These are phyloP conservation scores for Cichlasoma orientale DNA, from an alignment of 2,797 vertebrate genomes.

Conservation along the genomic window DNA sequence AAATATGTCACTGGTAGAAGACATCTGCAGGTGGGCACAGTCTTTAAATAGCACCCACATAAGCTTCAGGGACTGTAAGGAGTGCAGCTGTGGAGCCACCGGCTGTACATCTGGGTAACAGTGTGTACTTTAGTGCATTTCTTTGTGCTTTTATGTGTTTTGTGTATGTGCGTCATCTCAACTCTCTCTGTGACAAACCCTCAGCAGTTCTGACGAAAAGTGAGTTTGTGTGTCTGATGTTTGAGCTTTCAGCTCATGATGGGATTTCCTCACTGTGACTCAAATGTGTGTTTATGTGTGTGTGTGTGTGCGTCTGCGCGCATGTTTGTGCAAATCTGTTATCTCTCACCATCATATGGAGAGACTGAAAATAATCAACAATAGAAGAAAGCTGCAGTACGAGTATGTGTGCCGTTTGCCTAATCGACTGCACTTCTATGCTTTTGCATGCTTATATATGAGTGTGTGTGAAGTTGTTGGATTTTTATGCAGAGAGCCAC, in stretches of 20 bases:
- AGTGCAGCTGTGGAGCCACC: constrained; percentile 49
- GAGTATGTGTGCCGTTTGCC: neutral
- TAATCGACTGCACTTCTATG: constrained; percentile 9
- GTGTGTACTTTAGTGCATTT: constrained; percentile 27
- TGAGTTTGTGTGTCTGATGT: constrained; percentile 31
- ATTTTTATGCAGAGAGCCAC: neutral
- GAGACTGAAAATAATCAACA: constrained; percentile 57
- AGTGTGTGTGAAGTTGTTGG: neutral
- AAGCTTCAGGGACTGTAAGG: constrained; percentile 24
- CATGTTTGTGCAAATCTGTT: constrained; percentile 49
- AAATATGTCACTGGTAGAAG: neutral
- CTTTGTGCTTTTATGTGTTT: constrained; percentile 11
- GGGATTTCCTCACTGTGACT: constrained; percentile 59
- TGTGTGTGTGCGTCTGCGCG: constrained; percentile 38
- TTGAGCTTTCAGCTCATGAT: constrained; percentile 49
- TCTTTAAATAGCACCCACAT: constrained; percentile 23
- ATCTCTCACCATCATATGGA: constrained; percentile 59
- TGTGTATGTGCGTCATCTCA: constrained; percentile 25
- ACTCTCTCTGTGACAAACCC: constrained; percentile 41
- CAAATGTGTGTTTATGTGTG: constrained; percentile 4
- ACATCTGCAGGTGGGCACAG: constrained; percentile 39
- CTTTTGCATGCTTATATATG: neutral
- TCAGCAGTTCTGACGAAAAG: constrained; percentile 32
- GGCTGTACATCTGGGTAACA: constrained; percentile 55
- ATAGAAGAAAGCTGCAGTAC: constrained; percentile 29